Conservation (phyloP, 35 echinoderm and acorn worm species). For the Stichopus chloronotus region DNA sequence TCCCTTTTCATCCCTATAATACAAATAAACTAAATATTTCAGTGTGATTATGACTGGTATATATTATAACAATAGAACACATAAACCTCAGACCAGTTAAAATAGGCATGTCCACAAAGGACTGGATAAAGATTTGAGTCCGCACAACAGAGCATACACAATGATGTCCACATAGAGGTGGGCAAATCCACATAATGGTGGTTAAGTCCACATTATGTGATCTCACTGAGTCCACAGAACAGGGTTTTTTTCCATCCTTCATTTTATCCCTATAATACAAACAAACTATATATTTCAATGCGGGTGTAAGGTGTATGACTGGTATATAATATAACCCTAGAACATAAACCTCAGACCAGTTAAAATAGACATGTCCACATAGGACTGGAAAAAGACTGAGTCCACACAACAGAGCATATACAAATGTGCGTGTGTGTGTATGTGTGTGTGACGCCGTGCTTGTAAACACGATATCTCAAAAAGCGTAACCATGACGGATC, state of each 20-base stretch:
- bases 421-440: not conserved
- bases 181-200: not conserved
- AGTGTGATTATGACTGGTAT: not conserved
- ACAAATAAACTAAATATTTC: not conserved
- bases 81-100: not conserved
- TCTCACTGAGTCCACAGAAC: not conserved
- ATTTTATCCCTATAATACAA: not conserved
- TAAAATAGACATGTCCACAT: not conserved
- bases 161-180: too few species aligned
- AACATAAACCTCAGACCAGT: not conserved
- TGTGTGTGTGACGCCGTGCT: too few species aligned
- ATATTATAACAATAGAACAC: not conserved
- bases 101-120: too few species aligned
- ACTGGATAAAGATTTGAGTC: too few species aligned
- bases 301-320: not conserved
- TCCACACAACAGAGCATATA: not conserved
- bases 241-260: not conserved
- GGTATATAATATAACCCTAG: not conserved
- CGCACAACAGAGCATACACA: not conserved
- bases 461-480: too few species aligned
- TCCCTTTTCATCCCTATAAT: not conserved
- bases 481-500: too few species aligned
- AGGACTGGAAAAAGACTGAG: not conserved
- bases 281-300: not conserved
- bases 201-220: conserved; percentile 11